phyloP scores from a whole-genome alignment of 2,797 vertebrate genomes.

The Clarias platycephalus region DNA sequence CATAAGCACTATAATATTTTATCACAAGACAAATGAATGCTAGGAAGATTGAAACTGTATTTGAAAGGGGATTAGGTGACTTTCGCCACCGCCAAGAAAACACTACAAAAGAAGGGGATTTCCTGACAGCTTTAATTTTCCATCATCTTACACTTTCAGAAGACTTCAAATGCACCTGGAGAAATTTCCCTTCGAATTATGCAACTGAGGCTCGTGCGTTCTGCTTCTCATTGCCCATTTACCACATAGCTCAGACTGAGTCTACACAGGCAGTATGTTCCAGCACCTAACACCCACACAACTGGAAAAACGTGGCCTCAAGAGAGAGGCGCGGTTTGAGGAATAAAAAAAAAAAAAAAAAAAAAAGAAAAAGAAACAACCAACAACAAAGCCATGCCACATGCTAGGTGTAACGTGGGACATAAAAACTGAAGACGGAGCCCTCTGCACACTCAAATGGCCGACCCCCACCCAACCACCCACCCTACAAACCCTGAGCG shows the following conservation, averaged over 20 bases:
- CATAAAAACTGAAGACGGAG: slow-evolving; percentile 62
- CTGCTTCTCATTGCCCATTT: slow-evolving; percentile 24
- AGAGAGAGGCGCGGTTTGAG: slow-evolving; percentile 60
- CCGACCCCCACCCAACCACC: not conserved
- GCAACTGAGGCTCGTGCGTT: slow-evolving; percentile 23
- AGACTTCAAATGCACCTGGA: slow-evolving; percentile 45
- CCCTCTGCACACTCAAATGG: slow-evolving; percentile 39
- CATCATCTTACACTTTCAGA: slow-evolving; percentile 20
- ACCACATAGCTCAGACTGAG: slow-evolving; percentile 39
- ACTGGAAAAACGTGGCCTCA: slow-evolving; percentile 45
- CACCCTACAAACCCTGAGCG: slow-evolving; percentile 58
- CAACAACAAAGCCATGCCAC: slow-evolving; percentile 54
- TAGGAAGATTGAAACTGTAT: not conserved
- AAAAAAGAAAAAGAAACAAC: not conserved
- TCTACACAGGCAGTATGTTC: slow-evolving; percentile 48
- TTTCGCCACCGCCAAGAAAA: slow-evolving; percentile 15
- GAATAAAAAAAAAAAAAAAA: slow-evolving; percentile 45
- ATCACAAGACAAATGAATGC: not conserved
- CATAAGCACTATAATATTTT: not conserved
- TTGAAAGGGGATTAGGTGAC: not conserved
- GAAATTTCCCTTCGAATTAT: slow-evolving; percentile 52
- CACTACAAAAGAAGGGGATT: slow-evolving; percentile 39
- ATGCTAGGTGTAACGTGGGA: slow-evolving; percentile 66
- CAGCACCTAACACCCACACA: slow-evolving; percentile 57
- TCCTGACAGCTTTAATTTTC: slow-evolving; percentile 19